These are phyloP conservation scores for Iselma pallidipennis DNA, from an alignment of 2,888 invertebrate genomes.

Conservation along the genomic window DNA sequence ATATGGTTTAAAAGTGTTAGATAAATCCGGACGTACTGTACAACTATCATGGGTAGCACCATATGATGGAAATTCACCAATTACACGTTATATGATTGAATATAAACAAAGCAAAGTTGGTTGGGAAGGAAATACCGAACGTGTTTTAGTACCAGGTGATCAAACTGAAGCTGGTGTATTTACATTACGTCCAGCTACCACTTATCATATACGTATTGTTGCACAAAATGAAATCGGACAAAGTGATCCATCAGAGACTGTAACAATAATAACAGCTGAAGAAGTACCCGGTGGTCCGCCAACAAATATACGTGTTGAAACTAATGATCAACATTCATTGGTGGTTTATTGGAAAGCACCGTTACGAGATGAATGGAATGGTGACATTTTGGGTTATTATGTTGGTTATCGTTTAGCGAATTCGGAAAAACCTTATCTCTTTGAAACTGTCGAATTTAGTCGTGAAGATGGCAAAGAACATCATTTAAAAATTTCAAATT, in stretches of 20 bases:
- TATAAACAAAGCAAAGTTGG: constrained; percentile 84
- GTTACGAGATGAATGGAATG: constrained; percentile 87
- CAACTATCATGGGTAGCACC: constrained; percentile 92
- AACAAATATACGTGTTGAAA: constrained; percentile 81
- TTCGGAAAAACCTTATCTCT: constrained; percentile 84
- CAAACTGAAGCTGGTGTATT: constrained; percentile 88
- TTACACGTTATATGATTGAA: constrained; percentile 83
- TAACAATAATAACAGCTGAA: constrained; percentile 94
- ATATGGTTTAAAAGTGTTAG: constrained; percentile 83
- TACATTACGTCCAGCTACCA: constrained; percentile 86
- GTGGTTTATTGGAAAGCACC: constrained; percentile 92
- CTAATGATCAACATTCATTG: constrained; percentile 84
- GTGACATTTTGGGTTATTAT: constrained; percentile 88
- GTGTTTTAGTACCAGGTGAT: constrained; percentile 87
- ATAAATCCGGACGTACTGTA: constrained; percentile 88
- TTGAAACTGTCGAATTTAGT: constrained; percentile 89
- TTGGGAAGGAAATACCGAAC: constrained; percentile 84
- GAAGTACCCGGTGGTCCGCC: constrained; percentile 78
- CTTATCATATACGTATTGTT: constrained; percentile 89
- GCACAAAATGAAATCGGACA: constrained; percentile 93
- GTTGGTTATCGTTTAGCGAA: constrained; percentile 86
- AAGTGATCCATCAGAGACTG: constrained; percentile 91
- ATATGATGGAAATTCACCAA: constrained; percentile 89
- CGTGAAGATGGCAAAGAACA: constrained; percentile 92
- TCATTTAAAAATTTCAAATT: constrained; percentile 63